Evolutionary conservation across 2,113 vertebrate species (phyloP).

Genomic region (Todiramphus chloris): DNA sequence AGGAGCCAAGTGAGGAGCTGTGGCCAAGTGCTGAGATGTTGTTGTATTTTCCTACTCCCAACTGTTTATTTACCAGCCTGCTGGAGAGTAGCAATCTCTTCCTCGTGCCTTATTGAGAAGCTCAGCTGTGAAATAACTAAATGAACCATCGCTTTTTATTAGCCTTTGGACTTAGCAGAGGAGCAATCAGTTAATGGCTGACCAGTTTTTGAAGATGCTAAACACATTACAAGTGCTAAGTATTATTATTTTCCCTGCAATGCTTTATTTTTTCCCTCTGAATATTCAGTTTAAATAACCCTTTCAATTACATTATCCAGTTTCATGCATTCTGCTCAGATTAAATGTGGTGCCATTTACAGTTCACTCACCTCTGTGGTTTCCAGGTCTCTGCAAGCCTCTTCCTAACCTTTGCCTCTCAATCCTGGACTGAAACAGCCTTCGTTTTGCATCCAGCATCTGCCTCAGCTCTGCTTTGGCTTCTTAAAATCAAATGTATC

Average conservation of each 20-base stretch:
- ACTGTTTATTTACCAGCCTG: constrained; percentile 43
- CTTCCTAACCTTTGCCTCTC: not conserved
- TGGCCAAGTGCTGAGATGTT: not conserved
- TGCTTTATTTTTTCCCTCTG: constrained; percentile 44
- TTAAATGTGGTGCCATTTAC: not conserved
- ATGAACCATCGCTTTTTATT: constrained; percentile 65
- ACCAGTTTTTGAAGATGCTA: constrained; percentile 53
- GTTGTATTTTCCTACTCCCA: constrained; percentile 1
- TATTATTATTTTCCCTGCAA: constrained; percentile 49
- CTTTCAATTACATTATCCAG: constrained; percentile 25
- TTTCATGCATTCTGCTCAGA: constrained; percentile 20
- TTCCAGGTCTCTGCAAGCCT: not conserved
- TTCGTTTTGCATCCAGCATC: not conserved
- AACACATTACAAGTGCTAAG: constrained; percentile 49
- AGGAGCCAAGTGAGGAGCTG: not conserved
- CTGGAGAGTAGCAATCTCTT: constrained; percentile 2
- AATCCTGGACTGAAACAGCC: not conserved
- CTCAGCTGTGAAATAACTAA: constrained; percentile 67
- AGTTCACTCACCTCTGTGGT: not conserved
- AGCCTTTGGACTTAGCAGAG: constrained; percentile 58
- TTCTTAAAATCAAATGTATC: not conserved
- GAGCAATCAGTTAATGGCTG: constrained; percentile 61
- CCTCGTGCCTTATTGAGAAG: constrained; percentile 53
- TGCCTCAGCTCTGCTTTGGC: not conserved
- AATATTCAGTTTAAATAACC: constrained; percentile 54